Evolutionary conservation across 2,113 vertebrate genomes (phyloP).

Genomic region (Stegostoma tigrinum): DNA sequence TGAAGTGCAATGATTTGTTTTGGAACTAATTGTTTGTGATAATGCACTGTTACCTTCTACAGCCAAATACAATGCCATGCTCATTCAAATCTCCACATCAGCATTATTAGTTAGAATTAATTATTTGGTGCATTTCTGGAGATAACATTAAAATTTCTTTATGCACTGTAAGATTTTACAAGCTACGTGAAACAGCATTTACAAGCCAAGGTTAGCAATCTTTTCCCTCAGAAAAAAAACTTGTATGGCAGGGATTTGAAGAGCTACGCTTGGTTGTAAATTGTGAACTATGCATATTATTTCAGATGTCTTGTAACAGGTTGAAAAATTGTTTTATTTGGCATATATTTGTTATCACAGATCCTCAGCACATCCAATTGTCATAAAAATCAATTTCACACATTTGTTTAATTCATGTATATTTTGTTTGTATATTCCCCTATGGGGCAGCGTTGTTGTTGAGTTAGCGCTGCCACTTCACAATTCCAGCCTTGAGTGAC

Average conservation of each 20-base stretch:
- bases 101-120: neutral
- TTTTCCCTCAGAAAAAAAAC: too few species aligned
- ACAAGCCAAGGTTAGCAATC: neutral
- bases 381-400: neutral
- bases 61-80: neutral
- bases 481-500: too few species aligned
- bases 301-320: neutral
- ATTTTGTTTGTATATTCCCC: neutral
- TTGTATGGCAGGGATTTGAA: too few species aligned
- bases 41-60: neutral
- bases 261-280: neutral
- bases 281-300: neutral
- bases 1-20: neutral
- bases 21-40: neutral
- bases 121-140: neutral
- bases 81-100: neutral
- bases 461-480: too few species aligned
- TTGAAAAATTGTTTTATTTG: neutral
- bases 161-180: neutral
- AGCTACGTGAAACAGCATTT: neutral
- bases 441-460: too few species aligned
- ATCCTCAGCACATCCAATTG: neutral
- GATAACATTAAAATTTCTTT: neutral
- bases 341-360: neutral
- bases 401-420: neutral